Conservation (phyloP, 1,140 invertebrate genomes). For the Drosophila dunni region DNA sequence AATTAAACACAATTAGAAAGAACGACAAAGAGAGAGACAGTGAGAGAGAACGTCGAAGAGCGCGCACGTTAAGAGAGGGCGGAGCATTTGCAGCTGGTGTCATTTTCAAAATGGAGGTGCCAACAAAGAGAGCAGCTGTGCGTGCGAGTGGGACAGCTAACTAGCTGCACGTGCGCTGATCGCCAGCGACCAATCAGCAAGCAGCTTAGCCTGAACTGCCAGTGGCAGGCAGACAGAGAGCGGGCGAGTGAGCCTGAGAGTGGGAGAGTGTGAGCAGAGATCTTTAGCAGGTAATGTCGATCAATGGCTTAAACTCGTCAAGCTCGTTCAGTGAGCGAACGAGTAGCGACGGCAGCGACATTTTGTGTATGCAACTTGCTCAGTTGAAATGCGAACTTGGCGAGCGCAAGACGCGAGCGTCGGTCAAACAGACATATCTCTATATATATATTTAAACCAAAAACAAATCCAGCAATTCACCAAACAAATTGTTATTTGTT, state of each 20-base stretch:
- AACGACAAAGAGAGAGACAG: conserved; percentile 15
- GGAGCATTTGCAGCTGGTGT: conserved; percentile 67
- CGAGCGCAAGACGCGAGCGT: conserved; percentile 69
- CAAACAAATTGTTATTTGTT: conserved; percentile 31
- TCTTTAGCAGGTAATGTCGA: conserved; percentile 67
- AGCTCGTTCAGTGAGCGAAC: conserved; percentile 63
- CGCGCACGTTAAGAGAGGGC: conserved; percentile 40
- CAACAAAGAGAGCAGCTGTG: conserved; percentile 40
- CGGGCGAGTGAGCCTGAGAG: conserved; percentile 4
- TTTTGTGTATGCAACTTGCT: conserved; percentile 65
- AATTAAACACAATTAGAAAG: conserved; percentile 76
- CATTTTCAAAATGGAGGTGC: conserved; percentile 84
- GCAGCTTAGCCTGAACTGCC: conserved; percentile 40
- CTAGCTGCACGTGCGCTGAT: conserved; percentile 18
- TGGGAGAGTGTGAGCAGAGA: conserved; percentile 2
- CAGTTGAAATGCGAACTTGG: conserved; percentile 81
- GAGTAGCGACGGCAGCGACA: conserved; percentile 44
- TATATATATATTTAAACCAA: neutral
- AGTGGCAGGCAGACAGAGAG: conserved; percentile 10
- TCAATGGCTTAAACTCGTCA: conserved; percentile 75
- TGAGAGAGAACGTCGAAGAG: conserved; percentile 23
- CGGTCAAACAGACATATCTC: conserved; percentile 35
- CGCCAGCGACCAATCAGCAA: conserved; percentile 43
- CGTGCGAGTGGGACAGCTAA: conserved; percentile 39
- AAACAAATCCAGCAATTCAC: neutral